phyloP scores from a whole-genome alignment of 2,888 invertebrate species.

The Scaptomyza cyrtandrae region DNA sequence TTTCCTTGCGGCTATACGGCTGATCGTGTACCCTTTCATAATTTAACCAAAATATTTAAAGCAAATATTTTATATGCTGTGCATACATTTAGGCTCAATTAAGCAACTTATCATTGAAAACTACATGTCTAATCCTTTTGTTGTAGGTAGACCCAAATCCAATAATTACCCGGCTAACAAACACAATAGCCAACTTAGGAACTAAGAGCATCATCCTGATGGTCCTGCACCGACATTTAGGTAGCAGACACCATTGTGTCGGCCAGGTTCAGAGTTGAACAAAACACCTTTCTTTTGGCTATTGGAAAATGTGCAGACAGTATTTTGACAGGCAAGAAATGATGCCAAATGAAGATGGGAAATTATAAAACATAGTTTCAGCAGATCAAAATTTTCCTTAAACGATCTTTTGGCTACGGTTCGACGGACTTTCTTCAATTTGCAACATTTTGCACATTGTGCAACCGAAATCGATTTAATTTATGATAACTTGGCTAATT shows the following conservation, averaged over 20 bases:
- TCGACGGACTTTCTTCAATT: slow-evolving; percentile 34
- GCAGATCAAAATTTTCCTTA: slow-evolving; percentile 13
- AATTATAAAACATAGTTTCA: slow-evolving; percentile 56
- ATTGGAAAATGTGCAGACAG: slow-evolving; percentile 55
- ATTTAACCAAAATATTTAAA: slow-evolving; percentile 76
- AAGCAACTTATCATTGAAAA: slow-evolving; percentile 78
- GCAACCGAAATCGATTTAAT: slow-evolving; percentile 40
- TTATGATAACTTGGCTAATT: slow-evolving; percentile 39
- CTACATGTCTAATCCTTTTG: slow-evolving; percentile 70
- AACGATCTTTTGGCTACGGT: slow-evolving; percentile 16
- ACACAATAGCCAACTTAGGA: slow-evolving; percentile 40
- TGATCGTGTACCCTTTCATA: slow-evolving; percentile 67
- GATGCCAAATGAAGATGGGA: slow-evolving; percentile 1
- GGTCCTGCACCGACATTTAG: slow-evolving; percentile 43
- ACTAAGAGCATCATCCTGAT: slow-evolving; percentile 30
- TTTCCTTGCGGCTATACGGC: slow-evolving; percentile 16
- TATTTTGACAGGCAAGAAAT: slow-evolving; percentile 61
- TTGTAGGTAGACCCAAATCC: slow-evolving; percentile 34
- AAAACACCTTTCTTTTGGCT: slow-evolving; percentile 32
- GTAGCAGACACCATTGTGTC: slow-evolving; percentile 53
- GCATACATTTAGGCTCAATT: slow-evolving; percentile 79
- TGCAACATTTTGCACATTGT: slow-evolving; percentile 37
- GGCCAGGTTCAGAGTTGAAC: slow-evolving; percentile 63
- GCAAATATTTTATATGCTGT: slow-evolving; percentile 75
- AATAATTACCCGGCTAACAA: slow-evolving; percentile 44